Evolutionary conservation across 30 jellyfish, hydroid and myxozoan genomes (phyloP).

Genomic region (Aurelia coerulea): DNA sequence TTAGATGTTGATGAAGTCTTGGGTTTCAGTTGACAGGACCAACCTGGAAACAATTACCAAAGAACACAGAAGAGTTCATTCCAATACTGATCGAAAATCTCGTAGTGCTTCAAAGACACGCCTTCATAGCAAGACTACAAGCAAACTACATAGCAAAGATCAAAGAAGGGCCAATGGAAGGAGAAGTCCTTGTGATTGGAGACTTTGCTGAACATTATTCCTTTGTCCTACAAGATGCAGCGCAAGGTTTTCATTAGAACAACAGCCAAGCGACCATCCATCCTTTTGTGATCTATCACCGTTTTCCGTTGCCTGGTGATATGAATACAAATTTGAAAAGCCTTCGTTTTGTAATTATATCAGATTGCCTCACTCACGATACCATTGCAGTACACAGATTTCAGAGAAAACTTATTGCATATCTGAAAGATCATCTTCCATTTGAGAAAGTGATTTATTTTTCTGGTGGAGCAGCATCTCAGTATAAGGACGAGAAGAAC

Average conservation of each 20-base stretch:
- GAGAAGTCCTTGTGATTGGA: background rate
- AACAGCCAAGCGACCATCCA: slow-evolving; percentile 69
- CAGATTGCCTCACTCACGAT: slow-evolving; percentile 64
- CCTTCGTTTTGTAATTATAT: slow-evolving; percentile 19
- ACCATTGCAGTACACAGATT: slow-evolving; percentile 51
- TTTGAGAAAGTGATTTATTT: slow-evolving; percentile 40
- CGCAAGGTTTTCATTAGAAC: slow-evolving; percentile 62
- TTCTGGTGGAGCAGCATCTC: slow-evolving; percentile 80
- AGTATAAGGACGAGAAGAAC: slow-evolving; percentile 64
- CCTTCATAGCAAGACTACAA: slow-evolving; percentile 46
- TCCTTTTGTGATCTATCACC: slow-evolving; percentile 55
- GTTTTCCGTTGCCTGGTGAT: slow-evolving; percentile 3
- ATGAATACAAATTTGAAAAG: background rate
- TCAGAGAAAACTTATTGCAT: slow-evolving; percentile 4
- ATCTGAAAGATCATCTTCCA: slow-evolving; percentile 38
- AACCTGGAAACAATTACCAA: slow-evolving; percentile 18
- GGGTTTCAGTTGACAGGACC: slow-evolving; percentile 40
- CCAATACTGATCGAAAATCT: slow-evolving; percentile 13
- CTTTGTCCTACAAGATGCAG: slow-evolving; percentile 53
- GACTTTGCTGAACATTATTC: slow-evolving; percentile 71
- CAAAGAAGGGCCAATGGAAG: slow-evolving; percentile 16
- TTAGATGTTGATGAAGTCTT: slow-evolving; percentile 26
- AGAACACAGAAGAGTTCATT: slow-evolving; percentile 26
- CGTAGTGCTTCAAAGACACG: slow-evolving; percentile 17
- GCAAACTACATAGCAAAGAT: slow-evolving; percentile 6